Conservation (phyloP, 2,797 vertebrate species). For the Petrocephalus sullivani region DNA sequence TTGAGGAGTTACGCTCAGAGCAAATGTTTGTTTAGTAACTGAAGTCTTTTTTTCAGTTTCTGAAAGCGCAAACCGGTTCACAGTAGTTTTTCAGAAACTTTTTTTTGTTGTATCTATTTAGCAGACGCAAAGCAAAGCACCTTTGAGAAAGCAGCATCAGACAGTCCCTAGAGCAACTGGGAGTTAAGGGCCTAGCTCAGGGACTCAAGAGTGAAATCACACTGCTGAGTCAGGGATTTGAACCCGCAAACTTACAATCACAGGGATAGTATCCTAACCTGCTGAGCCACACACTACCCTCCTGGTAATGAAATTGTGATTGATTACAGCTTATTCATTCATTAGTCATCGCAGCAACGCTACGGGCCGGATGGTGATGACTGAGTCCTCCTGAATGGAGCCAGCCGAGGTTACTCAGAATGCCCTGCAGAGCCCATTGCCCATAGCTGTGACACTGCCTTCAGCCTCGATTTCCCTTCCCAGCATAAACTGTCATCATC, state of each 20-base stretch:
- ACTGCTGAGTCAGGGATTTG: neutral
- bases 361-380: neutral
- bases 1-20: neutral
- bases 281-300: neutral
- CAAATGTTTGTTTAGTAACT: neutral
- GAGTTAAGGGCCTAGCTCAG: neutral
- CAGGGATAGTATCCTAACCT: neutral
- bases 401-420: neutral
- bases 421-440: neutral
- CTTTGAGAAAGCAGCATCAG: neutral
- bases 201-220: neutral
- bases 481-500: neutral
- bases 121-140: neutral
- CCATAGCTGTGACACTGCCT: neutral
- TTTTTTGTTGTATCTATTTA: neutral
- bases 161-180: neutral
- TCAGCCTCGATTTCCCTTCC: neutral
- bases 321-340: neutral
- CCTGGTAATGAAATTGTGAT: neutral
- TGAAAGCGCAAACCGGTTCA: neutral
- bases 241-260: neutral
- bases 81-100: neutral
- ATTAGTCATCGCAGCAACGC: neutral
- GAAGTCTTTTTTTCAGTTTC: neutral
- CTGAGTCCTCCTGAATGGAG: neutral